These are phyloP conservation scores for Artemisiospiza belli DNA, from an alignment of 2,113 vertebrate species.

Conservation along the genomic window DNA sequence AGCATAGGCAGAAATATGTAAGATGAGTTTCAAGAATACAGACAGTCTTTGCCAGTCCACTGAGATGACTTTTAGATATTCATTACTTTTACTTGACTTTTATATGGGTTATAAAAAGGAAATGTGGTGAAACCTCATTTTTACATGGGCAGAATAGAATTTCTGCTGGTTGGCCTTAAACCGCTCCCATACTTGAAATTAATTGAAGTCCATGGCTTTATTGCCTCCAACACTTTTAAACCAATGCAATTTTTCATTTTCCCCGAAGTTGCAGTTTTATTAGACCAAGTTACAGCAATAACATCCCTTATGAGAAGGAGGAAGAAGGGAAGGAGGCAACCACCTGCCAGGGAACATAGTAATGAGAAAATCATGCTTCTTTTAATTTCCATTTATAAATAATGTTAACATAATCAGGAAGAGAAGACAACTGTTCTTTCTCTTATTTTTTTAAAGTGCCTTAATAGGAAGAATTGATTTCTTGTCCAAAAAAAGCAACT, in stretches of 20 bases:
- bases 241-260: slow-evolving; percentile 77
- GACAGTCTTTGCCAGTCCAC: slow-evolving; percentile 75
- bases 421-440: slow-evolving; percentile 50
- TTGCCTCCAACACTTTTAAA: slow-evolving; percentile 77
- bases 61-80: slow-evolving; percentile 79
- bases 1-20: slow-evolving; percentile 70
- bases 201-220: slow-evolving; percentile 80
- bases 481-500: slow-evolving; percentile 6
- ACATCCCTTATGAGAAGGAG: slow-evolving; percentile 65
- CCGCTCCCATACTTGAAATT: slow-evolving; percentile 77
- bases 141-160: slow-evolving; percentile 79
- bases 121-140: slow-evolving; percentile 83
- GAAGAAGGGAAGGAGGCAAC: slow-evolving; percentile 43
- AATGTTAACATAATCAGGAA: slow-evolving; percentile 56
- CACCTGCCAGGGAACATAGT: slow-evolving; percentile 67
- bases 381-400: slow-evolving; percentile 69
- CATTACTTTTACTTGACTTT: slow-evolving; percentile 83
- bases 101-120: slow-evolving; percentile 83
- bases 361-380: slow-evolving; percentile 61
- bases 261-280: slow-evolving; percentile 77
- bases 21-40: slow-evolving; percentile 75
- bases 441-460: background rate
- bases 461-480: background rate
- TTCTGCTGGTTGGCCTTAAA: slow-evolving; percentile 79
- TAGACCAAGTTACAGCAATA: slow-evolving; percentile 74